These are phyloP conservation scores for Euborellia annulipes DNA, from an alignment of 1,140 invertebrate species.

Conservation along the genomic window DNA sequence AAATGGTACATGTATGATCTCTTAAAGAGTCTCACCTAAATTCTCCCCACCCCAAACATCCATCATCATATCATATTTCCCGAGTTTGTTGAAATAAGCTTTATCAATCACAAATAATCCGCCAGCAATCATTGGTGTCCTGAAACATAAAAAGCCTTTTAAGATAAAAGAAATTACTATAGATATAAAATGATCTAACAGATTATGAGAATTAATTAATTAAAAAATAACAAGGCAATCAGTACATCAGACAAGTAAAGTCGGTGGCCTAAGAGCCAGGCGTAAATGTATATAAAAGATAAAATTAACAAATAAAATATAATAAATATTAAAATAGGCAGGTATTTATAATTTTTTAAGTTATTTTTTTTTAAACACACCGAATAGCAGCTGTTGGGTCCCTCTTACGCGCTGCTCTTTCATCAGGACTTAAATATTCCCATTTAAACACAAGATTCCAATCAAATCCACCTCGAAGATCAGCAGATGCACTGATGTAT, in stretches of 20 bases:
- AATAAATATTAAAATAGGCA: background rate
- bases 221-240: background rate
- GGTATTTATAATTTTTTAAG: background rate
- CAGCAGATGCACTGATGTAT: conserved; percentile 83
- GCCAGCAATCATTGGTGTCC: conserved; percentile 87
- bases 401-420: conserved; percentile 58
- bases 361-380: conserved; percentile 6
- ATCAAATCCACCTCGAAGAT: conserved; percentile 87
- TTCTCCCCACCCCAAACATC: conserved; percentile 91
- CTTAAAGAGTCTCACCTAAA: conserved; percentile 34
- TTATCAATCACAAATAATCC: conserved; percentile 89
- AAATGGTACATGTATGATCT: conserved; percentile 14
- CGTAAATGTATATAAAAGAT: background rate
- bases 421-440: conserved; percentile 80
- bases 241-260: background rate
- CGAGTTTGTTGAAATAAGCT: conserved; percentile 81
- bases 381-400: conserved; percentile 58
- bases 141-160: conserved; percentile 24
- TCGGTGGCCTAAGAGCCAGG: background rate
- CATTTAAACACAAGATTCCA: conserved; percentile 95
- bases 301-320: background rate
- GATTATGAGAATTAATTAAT: background rate
- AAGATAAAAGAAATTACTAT: too few relatives aligned
- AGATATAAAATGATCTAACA: too few relatives aligned
- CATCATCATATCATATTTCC: conserved; percentile 95